Conservation (phyloP, 2,113 vertebrate species). For the Podarcis cretensis region DNA sequence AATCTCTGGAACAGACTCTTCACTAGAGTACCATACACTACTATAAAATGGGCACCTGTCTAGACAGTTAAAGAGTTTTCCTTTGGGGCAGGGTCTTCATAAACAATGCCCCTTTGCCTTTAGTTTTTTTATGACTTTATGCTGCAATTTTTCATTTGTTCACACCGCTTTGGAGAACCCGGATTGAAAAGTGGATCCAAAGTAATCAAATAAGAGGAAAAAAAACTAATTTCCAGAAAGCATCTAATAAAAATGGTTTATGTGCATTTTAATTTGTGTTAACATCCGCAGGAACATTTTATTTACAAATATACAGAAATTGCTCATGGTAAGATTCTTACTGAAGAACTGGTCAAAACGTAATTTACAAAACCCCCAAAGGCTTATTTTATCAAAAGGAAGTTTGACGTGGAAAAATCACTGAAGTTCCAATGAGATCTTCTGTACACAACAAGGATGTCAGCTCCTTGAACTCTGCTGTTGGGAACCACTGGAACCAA, state of each 20-base stretch:
- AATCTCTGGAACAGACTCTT: background rate
- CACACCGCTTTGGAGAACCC: background rate
- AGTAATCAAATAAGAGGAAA: constrained; percentile 9
- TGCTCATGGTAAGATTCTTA: constrained; percentile 79
- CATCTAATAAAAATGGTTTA: constrained; percentile 76
- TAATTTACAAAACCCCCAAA: constrained; percentile 78
- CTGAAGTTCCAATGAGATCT: constrained; percentile 35
- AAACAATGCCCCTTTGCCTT: background rate
- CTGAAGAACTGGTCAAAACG: constrained; percentile 79
- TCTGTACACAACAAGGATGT: constrained; percentile 42
- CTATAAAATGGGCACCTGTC: background rate
- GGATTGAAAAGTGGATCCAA: background rate
- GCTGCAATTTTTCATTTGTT: background rate
- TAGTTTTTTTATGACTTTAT: background rate
- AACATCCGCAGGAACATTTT: constrained; percentile 82
- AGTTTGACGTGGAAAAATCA: constrained; percentile 55
- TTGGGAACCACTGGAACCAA: constrained; percentile 44
- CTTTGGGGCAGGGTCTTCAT: background rate
- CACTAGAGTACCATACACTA: background rate
- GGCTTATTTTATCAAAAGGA: constrained; percentile 45
- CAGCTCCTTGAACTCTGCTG: constrained; percentile 38
- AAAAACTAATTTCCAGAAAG: constrained; percentile 44
- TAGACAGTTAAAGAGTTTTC: background rate
- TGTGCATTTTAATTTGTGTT: constrained; percentile 74
- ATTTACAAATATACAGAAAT: constrained; percentile 86